These are phyloP conservation scores for Acrocephalus scirpaceus DNA, from an alignment of 2,797 vertebrate genomes.

Conservation along the genomic window DNA sequence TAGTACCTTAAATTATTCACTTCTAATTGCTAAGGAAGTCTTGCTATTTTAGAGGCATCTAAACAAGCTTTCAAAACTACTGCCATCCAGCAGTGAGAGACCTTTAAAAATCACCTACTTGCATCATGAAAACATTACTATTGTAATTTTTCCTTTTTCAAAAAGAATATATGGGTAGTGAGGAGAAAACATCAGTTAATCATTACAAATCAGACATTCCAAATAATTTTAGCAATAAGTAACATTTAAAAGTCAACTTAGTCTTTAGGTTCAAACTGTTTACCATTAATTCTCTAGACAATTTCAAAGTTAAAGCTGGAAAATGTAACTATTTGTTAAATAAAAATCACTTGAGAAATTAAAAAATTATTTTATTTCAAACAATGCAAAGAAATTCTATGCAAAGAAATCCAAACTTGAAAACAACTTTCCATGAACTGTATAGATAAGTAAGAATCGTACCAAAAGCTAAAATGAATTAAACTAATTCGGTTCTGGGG, in stretches of 20 bases:
- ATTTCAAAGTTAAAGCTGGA: conserved; percentile 6
- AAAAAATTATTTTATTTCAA: conserved; percentile 36
- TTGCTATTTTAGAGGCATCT: conserved; percentile 17
- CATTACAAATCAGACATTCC: conserved; percentile 39
- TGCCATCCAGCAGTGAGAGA: conserved; percentile 19
- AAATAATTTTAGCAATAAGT: conserved; percentile 50
- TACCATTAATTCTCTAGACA: conserved; percentile 33
- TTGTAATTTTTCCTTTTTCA: not conserved
- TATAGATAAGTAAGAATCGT: not conserved
- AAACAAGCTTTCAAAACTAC: conserved; percentile 27
- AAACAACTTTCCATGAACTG: conserved; percentile 5
- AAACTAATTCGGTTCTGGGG: not conserved
- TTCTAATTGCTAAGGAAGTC: conserved; percentile 1
- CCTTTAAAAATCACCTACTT: conserved; percentile 29
- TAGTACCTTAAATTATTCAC: not conserved
- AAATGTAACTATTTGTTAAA: conserved; percentile 18
- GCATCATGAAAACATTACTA: not conserved
- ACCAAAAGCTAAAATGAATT: conserved; percentile 16
- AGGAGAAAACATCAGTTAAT: conserved; percentile 40
- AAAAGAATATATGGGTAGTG: not conserved
- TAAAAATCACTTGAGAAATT: conserved; percentile 27
- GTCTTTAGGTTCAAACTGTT: conserved; percentile 35
- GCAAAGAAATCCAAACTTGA: conserved; percentile 27
- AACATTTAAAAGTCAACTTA: conserved; percentile 55
- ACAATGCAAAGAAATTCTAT: conserved; percentile 20